Conservation (phyloP, 2,888 invertebrate genomes). For the Agrochola circellaris region DNA sequence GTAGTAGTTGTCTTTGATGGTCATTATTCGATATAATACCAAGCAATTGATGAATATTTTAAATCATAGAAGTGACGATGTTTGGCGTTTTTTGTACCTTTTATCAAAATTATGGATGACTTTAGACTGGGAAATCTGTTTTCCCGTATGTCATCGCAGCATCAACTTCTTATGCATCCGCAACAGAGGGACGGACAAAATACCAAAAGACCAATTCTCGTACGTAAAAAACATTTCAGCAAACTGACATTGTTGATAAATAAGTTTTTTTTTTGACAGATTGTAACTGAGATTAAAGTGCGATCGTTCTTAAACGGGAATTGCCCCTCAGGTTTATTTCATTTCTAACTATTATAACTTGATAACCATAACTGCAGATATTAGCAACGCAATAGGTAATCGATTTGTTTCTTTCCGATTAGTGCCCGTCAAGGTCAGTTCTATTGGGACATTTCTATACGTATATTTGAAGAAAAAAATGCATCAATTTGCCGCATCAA, state of each 20-base stretch:
- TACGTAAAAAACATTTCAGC: too few species aligned
- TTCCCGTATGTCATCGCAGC: background rate
- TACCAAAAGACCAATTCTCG: background rate
- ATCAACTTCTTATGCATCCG: too few species aligned
- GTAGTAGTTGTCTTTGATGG: too few species aligned
- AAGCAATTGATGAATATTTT: too few species aligned
- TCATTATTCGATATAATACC: too few species aligned
- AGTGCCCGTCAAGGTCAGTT: background rate
- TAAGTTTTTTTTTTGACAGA: too few species aligned
- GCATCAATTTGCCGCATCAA: constrained; percentile 4
- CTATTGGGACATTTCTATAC: background rate
- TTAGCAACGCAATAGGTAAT: background rate
- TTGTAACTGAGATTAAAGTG: too few species aligned
- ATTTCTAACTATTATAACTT: background rate
- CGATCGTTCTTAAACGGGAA: too few species aligned
- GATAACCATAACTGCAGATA: background rate
- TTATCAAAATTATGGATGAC: too few species aligned
- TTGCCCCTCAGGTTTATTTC: background rate
- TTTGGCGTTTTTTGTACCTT: too few species aligned
- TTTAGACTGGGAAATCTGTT: background rate
- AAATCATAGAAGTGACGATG: too few species aligned
- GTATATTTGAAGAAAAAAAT: background rate
- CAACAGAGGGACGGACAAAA: background rate
- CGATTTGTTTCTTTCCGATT: background rate
- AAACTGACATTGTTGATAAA: too few species aligned